These are phyloP conservation scores for Drosophila ficusphila DNA, from an alignment of 1,140 invertebrate species.

Conservation along the genomic window DNA sequence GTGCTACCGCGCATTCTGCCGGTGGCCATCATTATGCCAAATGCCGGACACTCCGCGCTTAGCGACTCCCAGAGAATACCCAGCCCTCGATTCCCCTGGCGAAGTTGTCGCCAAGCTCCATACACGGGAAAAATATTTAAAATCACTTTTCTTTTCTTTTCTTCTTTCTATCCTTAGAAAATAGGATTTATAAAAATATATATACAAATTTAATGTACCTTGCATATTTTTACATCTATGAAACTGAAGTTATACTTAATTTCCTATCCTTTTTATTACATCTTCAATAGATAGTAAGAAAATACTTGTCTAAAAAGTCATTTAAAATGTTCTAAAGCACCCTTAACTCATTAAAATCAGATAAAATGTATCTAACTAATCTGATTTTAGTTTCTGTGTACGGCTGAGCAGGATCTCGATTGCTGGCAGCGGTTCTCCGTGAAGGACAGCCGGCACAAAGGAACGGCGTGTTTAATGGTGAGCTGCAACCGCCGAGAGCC, in stretches of 20 bases:
- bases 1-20: constrained; percentile 69
- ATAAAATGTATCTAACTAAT: constrained; percentile 85
- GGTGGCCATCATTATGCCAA: constrained; percentile 84
- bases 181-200: too few species aligned
- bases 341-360: neutral
- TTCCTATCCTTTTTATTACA: too few species aligned
- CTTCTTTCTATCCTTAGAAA: too few species aligned
- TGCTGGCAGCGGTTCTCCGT: constrained; percentile 89
- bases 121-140: neutral
- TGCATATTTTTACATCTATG: too few species aligned
- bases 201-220: too few species aligned
- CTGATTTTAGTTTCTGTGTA: constrained; percentile 85
- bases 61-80: constrained; percentile 1
- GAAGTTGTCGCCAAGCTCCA: neutral
- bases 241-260: too few species aligned
- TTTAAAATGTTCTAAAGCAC: neutral
- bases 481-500: constrained; percentile 89
- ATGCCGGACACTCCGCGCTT: constrained; percentile 41
- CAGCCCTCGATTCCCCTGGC: neutral
- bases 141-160: neutral
- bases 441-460: constrained; percentile 89
- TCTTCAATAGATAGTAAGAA: neutral
- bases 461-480: constrained; percentile 92
- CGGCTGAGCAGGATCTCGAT: constrained; percentile 86
- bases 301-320: neutral